Percentiles rank a stretch among this genome's conserved stretches.
Conservation (phyloP, 64 coral and sea anemone species). For the Porites lutea region DNA sequence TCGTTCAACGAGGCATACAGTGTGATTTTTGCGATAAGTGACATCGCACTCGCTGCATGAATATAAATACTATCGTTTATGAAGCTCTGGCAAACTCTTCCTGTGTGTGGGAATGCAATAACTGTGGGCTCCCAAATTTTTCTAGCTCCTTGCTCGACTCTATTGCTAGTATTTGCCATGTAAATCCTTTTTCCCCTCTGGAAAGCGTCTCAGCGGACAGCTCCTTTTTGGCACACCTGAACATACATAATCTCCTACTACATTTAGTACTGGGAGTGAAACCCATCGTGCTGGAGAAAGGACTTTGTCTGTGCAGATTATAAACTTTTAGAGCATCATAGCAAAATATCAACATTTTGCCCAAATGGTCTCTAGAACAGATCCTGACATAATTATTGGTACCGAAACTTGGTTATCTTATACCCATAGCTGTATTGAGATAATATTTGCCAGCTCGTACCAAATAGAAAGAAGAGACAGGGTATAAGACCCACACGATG, state of each 20-base stretch:
- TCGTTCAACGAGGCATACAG: constrained; percentile 32
- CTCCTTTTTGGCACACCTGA: too few species aligned
- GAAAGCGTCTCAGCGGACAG: too few species aligned
- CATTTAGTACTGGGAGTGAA: too few species aligned
- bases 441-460: constrained; percentile 26
- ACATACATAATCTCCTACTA: too few species aligned
- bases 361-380: constrained; percentile 3
- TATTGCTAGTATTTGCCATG: too few species aligned
- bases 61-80: constrained; percentile 22
- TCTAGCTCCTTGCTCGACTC: background rate
- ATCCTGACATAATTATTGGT: constrained; percentile 44
- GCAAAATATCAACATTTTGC: constrained; percentile 40
- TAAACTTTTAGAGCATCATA: constrained; percentile 16
- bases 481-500: constrained; percentile 14
- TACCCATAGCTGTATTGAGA: constrained; percentile 21
- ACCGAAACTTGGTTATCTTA: constrained; percentile 43
- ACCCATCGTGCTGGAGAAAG: too few species aligned
- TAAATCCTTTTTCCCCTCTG: too few species aligned
- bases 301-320: too few species aligned
- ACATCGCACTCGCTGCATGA: constrained; percentile 39
- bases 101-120: constrained; percentile 35
- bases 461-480: constrained; percentile 50
- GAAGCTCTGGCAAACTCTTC: constrained; percentile 43
- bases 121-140: constrained; percentile 57
- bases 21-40: constrained; percentile 58